Conservation (phyloP, 2,888 invertebrate genomes). For the Eueremaeus valkanovi region DNA sequence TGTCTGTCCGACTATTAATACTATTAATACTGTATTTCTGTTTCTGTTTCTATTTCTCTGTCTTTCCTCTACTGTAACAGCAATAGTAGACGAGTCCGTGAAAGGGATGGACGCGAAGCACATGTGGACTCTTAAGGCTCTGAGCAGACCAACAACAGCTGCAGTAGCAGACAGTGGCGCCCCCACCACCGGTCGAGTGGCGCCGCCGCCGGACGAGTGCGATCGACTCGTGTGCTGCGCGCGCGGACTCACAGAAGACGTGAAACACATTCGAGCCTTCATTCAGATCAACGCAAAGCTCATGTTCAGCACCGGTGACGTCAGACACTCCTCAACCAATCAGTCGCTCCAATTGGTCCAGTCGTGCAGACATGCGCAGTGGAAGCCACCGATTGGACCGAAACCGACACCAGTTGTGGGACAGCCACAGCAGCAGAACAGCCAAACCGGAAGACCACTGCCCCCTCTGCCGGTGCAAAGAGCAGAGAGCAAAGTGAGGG, state of each 20-base stretch:
- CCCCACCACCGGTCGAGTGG: neutral
- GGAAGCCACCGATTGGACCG: neutral
- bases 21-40: neutral
- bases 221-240: constrained; percentile 84
- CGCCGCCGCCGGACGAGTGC: constrained; percentile 62
- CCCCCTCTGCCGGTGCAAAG: neutral
- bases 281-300: constrained; percentile 62
- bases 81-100: neutral
- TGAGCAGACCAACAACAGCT: too few relatives aligned
- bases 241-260: constrained; percentile 79
- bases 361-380: neutral
- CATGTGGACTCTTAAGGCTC: neutral
- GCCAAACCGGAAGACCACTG: neutral
- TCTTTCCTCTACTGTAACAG: too few relatives aligned
- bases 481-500: too few relatives aligned
- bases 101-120: neutral
- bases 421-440: neutral
- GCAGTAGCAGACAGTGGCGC: too few relatives aligned
- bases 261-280: constrained; percentile 80
- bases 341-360: constrained; percentile 51
- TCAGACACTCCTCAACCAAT: too few relatives aligned
- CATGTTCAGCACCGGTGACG: constrained; percentile 55
- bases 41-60: neutral
- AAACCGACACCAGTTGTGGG: neutral
- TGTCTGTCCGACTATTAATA: neutral